Percentiles rank a stretch among this genome's conserved stretches.
phyloP scores from a whole-genome alignment of 2,888 invertebrate genomes.

The Apocheima hispidaria region DNA sequence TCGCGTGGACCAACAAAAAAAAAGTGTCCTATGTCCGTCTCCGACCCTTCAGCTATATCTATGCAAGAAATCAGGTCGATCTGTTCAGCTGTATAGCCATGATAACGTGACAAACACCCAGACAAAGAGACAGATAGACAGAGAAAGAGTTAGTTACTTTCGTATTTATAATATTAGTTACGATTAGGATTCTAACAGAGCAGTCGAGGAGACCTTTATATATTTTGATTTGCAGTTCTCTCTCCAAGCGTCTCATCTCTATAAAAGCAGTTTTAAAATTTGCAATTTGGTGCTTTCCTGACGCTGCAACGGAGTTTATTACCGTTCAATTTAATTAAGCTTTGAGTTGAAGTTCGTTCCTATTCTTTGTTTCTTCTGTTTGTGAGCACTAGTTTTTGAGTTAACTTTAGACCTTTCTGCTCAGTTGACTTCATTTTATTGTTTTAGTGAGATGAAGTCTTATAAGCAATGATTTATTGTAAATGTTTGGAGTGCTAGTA shows the following conservation, averaged over 20 bases:
- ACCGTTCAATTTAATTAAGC: conserved; percentile 35
- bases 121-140: too few species aligned
- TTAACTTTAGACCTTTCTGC: not conserved
- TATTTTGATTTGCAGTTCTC: not conserved
- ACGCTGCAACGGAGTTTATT: conserved; percentile 41
- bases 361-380: conserved; percentile 30
- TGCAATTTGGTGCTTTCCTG: conserved; percentile 48
- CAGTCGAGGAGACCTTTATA: too few species aligned
- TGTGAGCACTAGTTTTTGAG: conserved; percentile 22
- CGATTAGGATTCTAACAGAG: too few species aligned
- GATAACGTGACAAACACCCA: too few species aligned
- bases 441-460: not conserved
- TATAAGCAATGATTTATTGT: not conserved
- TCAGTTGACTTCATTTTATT: not conserved
- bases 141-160: too few species aligned
- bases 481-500: not conserved
- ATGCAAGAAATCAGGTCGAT: too few species aligned
- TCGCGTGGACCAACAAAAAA: too few species aligned
- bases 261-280: conserved; percentile 53
- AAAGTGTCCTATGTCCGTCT: too few species aligned
- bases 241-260: not conserved
- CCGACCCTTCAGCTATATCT: too few species aligned
- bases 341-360: conserved; percentile 31
- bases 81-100: too few species aligned
- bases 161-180: too few species aligned